Evolutionary conservation across 2,797 vertebrate species (phyloP).

Genomic region (Coranthus polyacanthus): DNA sequence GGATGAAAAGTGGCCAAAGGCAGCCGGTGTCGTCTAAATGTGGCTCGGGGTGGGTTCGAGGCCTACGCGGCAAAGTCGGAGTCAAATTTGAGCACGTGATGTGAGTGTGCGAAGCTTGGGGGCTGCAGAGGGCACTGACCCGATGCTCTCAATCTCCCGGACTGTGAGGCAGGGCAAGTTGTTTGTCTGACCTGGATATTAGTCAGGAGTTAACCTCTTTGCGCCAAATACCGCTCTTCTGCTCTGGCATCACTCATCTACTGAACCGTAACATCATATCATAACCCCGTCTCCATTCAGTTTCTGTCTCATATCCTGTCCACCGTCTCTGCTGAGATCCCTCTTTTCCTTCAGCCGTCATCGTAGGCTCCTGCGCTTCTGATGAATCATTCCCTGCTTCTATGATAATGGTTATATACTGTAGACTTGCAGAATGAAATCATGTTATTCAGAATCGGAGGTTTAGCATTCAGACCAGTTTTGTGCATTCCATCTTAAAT

Average conservation of each 20-base stretch:
- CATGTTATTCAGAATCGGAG: constrained; percentile 72
- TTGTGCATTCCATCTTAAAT: constrained; percentile 80
- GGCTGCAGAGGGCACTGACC: constrained; percentile 8
- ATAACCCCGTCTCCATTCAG: constrained; percentile 50
- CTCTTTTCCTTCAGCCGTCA: constrained; percentile 55
- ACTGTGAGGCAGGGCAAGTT: constrained; percentile 48
- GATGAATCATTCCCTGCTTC: constrained; percentile 71
- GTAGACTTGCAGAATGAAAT: constrained; percentile 75
- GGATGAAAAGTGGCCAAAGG: constrained; percentile 35
- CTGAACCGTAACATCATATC: constrained; percentile 61
- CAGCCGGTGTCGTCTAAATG: constrained; percentile 44
- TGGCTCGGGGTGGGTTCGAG: constrained; percentile 51
- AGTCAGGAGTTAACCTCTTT: constrained; percentile 63
- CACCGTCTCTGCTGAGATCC: constrained; percentile 36
- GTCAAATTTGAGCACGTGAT: constrained; percentile 37
- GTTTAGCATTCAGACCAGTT: constrained; percentile 76
- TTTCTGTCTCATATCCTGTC: constrained; percentile 55
- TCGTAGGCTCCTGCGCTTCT: constrained; percentile 67
- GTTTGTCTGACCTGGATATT: constrained; percentile 68
- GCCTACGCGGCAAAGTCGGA: constrained; percentile 18
- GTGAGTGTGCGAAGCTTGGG: constrained; percentile 19
- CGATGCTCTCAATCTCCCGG: constrained; percentile 34
- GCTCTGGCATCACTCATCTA: constrained; percentile 65
- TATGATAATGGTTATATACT: constrained; percentile 79
- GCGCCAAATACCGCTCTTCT: constrained; percentile 61